Evolutionary conservation across 2,113 vertebrate species (phyloP).

Genomic region (Melozone crissalis): DNA sequence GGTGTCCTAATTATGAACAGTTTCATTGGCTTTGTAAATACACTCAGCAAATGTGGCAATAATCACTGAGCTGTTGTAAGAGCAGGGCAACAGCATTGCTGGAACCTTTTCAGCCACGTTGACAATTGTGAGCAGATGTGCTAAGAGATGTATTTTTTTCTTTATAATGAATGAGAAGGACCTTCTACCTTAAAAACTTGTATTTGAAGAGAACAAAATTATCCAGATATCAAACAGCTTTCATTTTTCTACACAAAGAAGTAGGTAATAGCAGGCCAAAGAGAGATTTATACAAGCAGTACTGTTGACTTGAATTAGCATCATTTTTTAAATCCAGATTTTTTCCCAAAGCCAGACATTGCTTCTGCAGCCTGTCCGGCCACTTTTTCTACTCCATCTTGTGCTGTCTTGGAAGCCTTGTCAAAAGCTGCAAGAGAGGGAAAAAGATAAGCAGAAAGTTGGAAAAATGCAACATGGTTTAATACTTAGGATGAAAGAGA

Average conservation of each 20-base stretch:
- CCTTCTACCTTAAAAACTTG: not conserved
- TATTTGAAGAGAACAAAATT: not conserved
- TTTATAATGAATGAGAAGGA: not conserved
- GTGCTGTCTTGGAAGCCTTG: constrained; percentile 38
- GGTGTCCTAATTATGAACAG: not conserved
- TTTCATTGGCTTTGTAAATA: not conserved
- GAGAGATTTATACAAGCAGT: not conserved
- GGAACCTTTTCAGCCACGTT: not conserved
- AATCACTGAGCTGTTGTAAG: not conserved
- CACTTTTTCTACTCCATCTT: constrained; percentile 58
- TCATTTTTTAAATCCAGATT: constrained; percentile 61
- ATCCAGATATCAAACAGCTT: not conserved
- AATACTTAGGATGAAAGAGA: not conserved
- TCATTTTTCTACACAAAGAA: not conserved
- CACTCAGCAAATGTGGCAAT: not conserved
- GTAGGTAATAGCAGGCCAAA: not conserved
- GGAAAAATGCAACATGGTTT: not conserved
- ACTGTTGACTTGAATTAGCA: not conserved
- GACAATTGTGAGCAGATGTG: not conserved
- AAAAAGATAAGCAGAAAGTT: not conserved
- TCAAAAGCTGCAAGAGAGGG: constrained; percentile 50
- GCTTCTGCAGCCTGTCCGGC: constrained; percentile 42
- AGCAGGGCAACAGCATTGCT: not conserved
- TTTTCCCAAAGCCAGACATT: constrained; percentile 56
- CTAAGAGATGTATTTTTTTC: not conserved